Evolutionary conservation across 2,797 vertebrate genomes (phyloP), one percentile per base, ranked within the genome.

Genomic region (Thalassophryne amazonica): DNA sequence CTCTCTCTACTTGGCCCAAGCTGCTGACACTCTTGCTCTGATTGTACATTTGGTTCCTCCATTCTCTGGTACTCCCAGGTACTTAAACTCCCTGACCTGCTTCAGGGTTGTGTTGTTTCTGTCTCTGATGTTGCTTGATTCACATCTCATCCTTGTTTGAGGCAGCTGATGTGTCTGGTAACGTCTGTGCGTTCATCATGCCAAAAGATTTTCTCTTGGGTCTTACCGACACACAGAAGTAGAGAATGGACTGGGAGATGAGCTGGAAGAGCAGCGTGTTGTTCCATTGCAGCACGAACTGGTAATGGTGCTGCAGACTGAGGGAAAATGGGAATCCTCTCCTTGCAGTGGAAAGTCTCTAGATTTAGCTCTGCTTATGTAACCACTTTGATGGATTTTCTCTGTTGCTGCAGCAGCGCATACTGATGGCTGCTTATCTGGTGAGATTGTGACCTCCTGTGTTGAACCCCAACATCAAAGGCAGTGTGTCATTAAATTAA

Each of bases 321-420:
- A 18, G 42, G 42, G 56, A 61, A 36, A 60, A 68, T 2, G 7
- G 61, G 51, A 47, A 67, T 61, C 73, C 18, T 4, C 40, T 60
- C 39, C 42, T n/a, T 18, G 46, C 56, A 34, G 60, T 56, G 52
- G 42, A 62, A 63, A 58, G 31, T 51, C 62, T 58, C 43, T 46
- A 20, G 69, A 32, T 73, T 76, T 64, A 68, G 41, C 64, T 35
- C 19, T 2, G 29, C 11, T 85, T 83, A 77, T 64, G 67, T 78
- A 86, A 85, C 60, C 0, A 71, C 80, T 62, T 33, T 49, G 55
- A 63, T 63, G 64, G 57, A 66, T 74, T 69, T 58, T 12, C 68
- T 70, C 32, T 38, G 51, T 73, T 53, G 15, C 64, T 46, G 64
- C 70, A 73, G 47, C 45, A 60, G 64, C n/a, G n/a, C n/a, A 57